A percentile compares a stretch with the other conserved stretches of the same genome.
phyloP scores from a whole-genome alignment of 2,888 invertebrate species.

The Cephalotes varians region DNA sequence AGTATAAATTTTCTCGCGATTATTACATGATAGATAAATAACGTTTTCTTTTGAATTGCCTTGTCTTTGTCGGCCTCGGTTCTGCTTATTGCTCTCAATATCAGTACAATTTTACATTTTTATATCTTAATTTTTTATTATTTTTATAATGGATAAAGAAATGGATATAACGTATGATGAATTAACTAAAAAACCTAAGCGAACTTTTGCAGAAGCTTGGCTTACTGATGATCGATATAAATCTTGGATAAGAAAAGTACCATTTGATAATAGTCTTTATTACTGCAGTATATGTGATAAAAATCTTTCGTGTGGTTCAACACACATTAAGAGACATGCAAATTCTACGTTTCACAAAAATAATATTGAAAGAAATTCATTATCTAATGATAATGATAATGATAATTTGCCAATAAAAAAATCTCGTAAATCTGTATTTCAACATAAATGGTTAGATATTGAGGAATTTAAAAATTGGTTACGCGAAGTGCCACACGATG shows the following conservation, averaged over 20 bases:
- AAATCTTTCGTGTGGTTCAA: not conserved
- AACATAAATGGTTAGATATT: not conserved
- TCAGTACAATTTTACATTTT: no score
- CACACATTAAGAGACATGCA: not conserved
- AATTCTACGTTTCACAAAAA: not conserved
- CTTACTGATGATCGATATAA: not conserved
- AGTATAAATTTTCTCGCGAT: no score
- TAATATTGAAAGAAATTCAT: not conserved
- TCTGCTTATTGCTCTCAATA: no score
- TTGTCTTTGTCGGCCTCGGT: no score
- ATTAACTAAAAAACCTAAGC: not conserved
- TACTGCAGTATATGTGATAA: not conserved
- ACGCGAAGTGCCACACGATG: not conserved
- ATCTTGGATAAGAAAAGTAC: not conserved
- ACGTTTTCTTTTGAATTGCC: no score
- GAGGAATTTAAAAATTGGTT: not conserved
- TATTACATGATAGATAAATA: no score
- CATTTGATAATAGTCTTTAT: not conserved
- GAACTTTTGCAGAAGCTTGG: not conserved
- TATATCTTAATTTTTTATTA: no score
- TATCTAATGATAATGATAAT: not conserved
- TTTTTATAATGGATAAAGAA: not conserved
- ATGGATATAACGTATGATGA: not conserved
- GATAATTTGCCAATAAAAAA: no score
- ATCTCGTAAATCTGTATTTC: not conserved